A percentile compares a stretch with the other conserved stretches of the same genome.
phyloP scores from a whole-genome alignment of 2,888 invertebrate species.

The Mantis religiosa region DNA sequence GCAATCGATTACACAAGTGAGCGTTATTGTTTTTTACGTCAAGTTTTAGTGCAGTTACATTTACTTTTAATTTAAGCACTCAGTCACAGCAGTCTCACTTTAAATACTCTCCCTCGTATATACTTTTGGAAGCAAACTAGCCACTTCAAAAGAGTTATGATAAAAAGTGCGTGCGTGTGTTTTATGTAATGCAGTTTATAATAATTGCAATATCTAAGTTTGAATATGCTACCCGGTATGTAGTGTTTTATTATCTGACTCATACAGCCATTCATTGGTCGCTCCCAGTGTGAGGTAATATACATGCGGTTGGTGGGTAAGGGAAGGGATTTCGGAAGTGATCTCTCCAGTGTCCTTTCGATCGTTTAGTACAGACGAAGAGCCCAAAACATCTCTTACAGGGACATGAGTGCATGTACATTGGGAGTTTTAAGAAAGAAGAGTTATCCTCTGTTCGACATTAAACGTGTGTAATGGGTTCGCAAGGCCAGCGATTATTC shows the following conservation, averaged over 20 bases:
- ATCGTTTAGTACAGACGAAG: not conserved
- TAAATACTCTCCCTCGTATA: not conserved
- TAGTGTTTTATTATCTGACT: not conserved
- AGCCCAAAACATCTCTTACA: not conserved
- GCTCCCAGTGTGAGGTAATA: not conserved
- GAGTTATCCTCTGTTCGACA: not conserved
- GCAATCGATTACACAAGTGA: not conserved
- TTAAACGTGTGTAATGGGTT: not conserved
- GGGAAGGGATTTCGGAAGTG: not conserved
- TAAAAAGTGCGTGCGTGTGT: not conserved
- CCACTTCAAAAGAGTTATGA: not conserved
- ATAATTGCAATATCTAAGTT: not conserved
- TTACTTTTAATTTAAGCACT: not conserved
- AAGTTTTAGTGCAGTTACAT: not conserved
- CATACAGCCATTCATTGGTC: not conserved
- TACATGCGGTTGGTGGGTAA: not conserved
- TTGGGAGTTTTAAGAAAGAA: not conserved
- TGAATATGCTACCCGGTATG: not conserved
- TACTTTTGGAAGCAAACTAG: not conserved
- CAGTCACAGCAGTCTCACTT: not conserved
- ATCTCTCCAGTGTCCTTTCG: not conserved
- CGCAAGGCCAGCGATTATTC: not conserved
- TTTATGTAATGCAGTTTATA: not conserved
- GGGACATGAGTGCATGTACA: not conserved
- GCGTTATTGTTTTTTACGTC: not conserved